These are phyloP conservation scores for Cossypha polioptera DNA, from an alignment of 2,797 vertebrate genomes.

Conservation along the genomic window DNA sequence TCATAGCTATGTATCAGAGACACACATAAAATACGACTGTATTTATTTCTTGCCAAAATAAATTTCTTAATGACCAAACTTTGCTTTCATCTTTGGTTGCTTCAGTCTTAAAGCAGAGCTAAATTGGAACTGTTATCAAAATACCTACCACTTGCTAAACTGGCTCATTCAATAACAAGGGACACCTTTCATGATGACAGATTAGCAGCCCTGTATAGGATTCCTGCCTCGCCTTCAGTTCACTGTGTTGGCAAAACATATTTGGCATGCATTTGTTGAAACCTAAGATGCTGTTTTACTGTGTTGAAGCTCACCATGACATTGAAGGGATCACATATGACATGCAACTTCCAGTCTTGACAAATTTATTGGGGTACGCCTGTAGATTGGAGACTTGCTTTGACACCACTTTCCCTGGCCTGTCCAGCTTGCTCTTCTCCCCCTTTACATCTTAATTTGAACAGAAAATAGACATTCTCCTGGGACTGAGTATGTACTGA, in stretches of 20 bases:
- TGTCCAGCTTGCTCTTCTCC: neutral
- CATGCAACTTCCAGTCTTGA: neutral
- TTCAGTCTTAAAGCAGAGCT: neutral
- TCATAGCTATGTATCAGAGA: neutral
- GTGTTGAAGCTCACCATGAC: neutral
- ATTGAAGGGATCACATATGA: neutral
- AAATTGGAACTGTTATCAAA: neutral
- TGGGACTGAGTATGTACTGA: slow-evolving; percentile 1
- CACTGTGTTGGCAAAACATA: neutral
- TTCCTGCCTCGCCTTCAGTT: neutral
- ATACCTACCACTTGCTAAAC: neutral
- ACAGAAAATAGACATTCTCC: slow-evolving; percentile 23
- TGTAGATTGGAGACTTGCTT: neutral
- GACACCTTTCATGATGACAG: neutral
- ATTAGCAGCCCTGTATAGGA: neutral
- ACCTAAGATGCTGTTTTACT: neutral
- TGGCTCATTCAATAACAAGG: neutral
- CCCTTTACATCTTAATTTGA: neutral
- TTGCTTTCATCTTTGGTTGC: neutral
- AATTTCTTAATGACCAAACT: neutral
- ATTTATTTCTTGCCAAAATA: neutral
- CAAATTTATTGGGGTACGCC: neutral
- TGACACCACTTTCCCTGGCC: neutral
- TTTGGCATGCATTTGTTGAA: neutral
- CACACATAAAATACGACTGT: neutral